phyloP scores from a whole-genome alignment of 2,113 vertebrate genomes.

The Leptobrachium ailaonicum region DNA sequence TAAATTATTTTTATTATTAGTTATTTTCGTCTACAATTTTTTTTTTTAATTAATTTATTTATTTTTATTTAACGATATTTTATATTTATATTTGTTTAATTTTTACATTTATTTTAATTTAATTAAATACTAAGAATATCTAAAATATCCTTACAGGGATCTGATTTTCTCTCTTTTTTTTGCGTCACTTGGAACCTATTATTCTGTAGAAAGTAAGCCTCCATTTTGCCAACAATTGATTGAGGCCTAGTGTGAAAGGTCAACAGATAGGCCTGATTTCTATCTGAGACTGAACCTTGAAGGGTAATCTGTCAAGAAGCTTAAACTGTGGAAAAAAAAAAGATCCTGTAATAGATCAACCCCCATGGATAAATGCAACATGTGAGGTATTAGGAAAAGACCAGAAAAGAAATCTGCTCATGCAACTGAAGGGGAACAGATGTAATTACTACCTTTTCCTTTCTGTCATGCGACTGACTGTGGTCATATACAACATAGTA shows the following conservation, averaged over 20 bases:
- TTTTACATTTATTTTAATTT: neutral
- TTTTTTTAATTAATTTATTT: no score
- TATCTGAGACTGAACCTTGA: conserved; percentile 14
- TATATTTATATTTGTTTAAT: neutral
- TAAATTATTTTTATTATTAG: no score
- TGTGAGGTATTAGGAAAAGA: conserved; percentile 36
- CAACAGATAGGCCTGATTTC: conserved; percentile 31
- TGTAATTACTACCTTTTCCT: neutral
- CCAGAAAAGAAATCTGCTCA: conserved; percentile 24
- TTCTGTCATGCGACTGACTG: conserved; percentile 7
- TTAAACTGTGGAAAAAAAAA: conserved; percentile 42
- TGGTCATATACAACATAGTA: conserved; percentile 4
- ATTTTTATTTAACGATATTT: no score
- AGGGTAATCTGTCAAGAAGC: conserved; percentile 41
- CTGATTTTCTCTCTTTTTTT: neutral
- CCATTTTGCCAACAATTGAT: conserved; percentile 30
- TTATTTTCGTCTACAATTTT: no score
- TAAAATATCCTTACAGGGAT: neutral
- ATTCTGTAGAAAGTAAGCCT: neutral
- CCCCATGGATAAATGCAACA: conserved; percentile 45
- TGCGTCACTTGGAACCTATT: neutral
- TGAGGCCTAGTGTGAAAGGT: conserved; percentile 32
- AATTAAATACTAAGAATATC: neutral
- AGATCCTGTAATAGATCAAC: conserved; percentile 45
- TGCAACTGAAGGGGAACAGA: conserved; percentile 35